Evolutionary conservation across 1,140 invertebrate species (phyloP).

Genomic region (Drosophila teissieri): DNA sequence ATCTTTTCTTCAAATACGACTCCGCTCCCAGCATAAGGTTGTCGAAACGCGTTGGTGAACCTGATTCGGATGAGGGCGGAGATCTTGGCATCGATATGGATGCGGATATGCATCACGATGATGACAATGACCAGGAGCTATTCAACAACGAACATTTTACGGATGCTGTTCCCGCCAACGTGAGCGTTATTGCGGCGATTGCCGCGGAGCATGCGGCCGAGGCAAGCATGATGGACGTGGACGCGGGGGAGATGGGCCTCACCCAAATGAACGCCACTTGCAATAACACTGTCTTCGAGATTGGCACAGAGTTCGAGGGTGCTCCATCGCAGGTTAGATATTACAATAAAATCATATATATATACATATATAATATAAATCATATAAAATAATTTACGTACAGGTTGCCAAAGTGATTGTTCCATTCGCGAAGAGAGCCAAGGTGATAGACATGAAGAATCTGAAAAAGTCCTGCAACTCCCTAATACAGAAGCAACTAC

Average conservation of each 20-base stretch:
- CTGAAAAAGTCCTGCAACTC: conserved; percentile 88
- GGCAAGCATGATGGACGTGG: conserved; percentile 60
- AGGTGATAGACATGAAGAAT: conserved; percentile 91
- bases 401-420: conserved; percentile 88
- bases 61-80: conserved; percentile 42
- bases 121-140: conserved; percentile 61
- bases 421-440: conserved; percentile 89
- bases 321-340: conserved; percentile 70
- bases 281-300: conserved; percentile 78
- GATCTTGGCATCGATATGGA: conserved; percentile 33
- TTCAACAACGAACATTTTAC: conserved; percentile 65
- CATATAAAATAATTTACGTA: neutral
- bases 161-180: conserved; percentile 31
- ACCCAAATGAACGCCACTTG: conserved; percentile 19
- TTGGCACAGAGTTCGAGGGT: conserved; percentile 77
- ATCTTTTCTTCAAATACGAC: conserved; percentile 65
- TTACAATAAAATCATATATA: neutral
- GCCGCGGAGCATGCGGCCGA: conserved; percentile 26
- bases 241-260: conserved; percentile 13
- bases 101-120: conserved; percentile 31
- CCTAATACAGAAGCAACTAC: conserved; percentile 75
- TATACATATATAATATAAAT: neutral
- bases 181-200: conserved; percentile 5
- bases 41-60: conserved; percentile 29
- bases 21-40: conserved; percentile 68